A percentile compares a stretch with the other conserved stretches of the same genome.
phyloP scores from a whole-genome alignment of 2,888 invertebrate species.

The Rotaria sp. region DNA sequence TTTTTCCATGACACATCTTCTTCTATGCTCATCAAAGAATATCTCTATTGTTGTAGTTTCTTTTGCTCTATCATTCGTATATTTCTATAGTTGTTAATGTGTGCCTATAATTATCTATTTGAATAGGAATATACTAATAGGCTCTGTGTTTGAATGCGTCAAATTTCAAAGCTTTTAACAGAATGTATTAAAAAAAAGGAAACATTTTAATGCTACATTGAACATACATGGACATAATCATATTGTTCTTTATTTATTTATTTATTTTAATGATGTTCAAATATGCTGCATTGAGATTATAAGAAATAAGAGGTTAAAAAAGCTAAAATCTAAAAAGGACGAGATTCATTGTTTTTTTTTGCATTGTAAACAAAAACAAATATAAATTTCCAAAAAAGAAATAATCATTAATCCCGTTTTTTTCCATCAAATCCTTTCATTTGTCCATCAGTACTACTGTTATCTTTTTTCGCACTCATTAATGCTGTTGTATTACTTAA shows the following conservation, averaged over 20 bases:
- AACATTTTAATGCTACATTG: too few species aligned
- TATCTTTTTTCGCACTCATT: background rate
- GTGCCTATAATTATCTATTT: too few species aligned
- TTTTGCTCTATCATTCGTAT: too few species aligned
- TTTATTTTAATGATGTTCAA: background rate
- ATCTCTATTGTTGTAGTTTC: too few species aligned
- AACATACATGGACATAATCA: too few species aligned
- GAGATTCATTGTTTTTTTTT: background rate
- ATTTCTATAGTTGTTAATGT: too few species aligned
- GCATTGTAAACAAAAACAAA: conserved; percentile 8
- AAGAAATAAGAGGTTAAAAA: background rate
- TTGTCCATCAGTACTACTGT: background rate
- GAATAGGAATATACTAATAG: too few species aligned
- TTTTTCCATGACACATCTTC: too few species aligned
- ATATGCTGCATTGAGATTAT: background rate
- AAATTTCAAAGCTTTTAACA: too few species aligned
- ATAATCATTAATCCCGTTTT: background rate
- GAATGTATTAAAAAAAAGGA: too few species aligned
- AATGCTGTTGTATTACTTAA: background rate
- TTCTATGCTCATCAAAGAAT: too few species aligned
- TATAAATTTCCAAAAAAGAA: background rate
- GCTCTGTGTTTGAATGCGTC: too few species aligned
- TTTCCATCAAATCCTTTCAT: background rate
- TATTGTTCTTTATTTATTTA: background rate
- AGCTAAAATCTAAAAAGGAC: background rate